Evolutionary conservation across 2,888 invertebrate genomes (phyloP).

Genomic region (Eupithecia dodoneata): DNA sequence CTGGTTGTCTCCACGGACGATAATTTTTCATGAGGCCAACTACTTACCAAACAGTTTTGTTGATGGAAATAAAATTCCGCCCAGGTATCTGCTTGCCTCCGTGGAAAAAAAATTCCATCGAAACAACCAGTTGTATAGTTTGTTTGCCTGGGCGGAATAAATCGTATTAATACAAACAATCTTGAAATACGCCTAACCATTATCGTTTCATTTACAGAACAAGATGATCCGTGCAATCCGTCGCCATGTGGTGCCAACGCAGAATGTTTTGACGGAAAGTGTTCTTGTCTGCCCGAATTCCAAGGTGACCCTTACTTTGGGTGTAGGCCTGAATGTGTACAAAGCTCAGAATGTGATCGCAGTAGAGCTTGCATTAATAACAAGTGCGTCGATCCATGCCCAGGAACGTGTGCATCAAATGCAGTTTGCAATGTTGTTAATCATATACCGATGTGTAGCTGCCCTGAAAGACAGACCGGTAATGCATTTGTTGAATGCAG

Average conservation of each 20-base stretch:
- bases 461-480: slow-evolving; percentile 86
- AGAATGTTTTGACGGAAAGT: slow-evolving; percentile 87
- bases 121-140: too few relatives aligned
- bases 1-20: too few relatives aligned
- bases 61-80: too few relatives aligned
- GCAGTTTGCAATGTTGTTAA: slow-evolving; percentile 89
- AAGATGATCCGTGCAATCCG: slow-evolving; percentile 86
- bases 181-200: neutral
- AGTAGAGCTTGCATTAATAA: slow-evolving; percentile 88
- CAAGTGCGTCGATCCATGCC: slow-evolving; percentile 91
- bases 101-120: too few relatives aligned
- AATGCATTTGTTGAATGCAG: slow-evolving; percentile 88
- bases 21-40: too few relatives aligned
- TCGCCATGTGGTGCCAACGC: slow-evolving; percentile 90
- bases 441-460: slow-evolving; percentile 85
- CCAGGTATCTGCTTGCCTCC: too few relatives aligned
- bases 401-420: slow-evolving; percentile 90
- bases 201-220: slow-evolving; percentile 56
- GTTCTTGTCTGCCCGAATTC: slow-evolving; percentile 89
- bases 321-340: slow-evolving; percentile 91
- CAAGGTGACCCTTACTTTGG: slow-evolving; percentile 90
- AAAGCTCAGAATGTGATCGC: slow-evolving; percentile 89
- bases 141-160: too few relatives aligned
- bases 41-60: too few relatives aligned
- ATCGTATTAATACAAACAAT: neutral